Percentiles rank a stretch among this genome's conserved stretches.
Evolutionary conservation across 2,888 invertebrate genomes (phyloP).

Genomic region (Heliconius sara): DNA sequence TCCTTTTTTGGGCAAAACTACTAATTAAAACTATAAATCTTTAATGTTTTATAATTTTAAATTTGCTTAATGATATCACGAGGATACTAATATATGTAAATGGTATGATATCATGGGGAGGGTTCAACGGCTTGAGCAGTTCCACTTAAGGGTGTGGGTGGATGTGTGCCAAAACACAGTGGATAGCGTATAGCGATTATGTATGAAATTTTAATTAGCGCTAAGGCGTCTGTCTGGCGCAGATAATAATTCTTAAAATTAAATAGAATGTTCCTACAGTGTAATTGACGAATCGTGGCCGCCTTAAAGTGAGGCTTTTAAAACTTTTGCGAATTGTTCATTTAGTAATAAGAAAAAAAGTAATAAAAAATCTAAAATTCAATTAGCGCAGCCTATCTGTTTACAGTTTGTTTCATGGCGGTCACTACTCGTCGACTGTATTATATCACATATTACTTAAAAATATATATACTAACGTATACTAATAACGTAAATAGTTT

Average conservation of each 20-base stretch:
- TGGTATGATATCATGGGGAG: slow-evolving; percentile 60
- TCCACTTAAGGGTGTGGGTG: slow-evolving; percentile 58
- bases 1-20: not conserved
- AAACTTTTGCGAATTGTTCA: not conserved
- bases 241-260: not conserved
- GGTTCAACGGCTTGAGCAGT: slow-evolving; percentile 60
- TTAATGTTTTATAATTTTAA: slow-evolving; percentile 1
- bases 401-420: no score
- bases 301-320: not conserved
- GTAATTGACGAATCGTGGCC: not conserved
- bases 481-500: not conserved
- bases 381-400: no score
- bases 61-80: slow-evolving; percentile 29
- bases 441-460: not conserved
- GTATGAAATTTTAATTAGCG: slow-evolving; percentile 1
- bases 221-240: slow-evolving; percentile 19
- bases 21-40: slow-evolving; percentile 1
- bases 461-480: not conserved
- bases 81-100: slow-evolving; percentile 34
- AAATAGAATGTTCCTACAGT: not conserved
- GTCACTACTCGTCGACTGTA: no score
- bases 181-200: slow-evolving; percentile 26
- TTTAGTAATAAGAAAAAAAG: not conserved
- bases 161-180: slow-evolving; percentile 50
- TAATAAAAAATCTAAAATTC: not conserved